Evolutionary conservation across 2,797 vertebrate genomes (phyloP), one percentile per base, ranked within the genome.

Genomic region (Menidia menidia): DNA sequence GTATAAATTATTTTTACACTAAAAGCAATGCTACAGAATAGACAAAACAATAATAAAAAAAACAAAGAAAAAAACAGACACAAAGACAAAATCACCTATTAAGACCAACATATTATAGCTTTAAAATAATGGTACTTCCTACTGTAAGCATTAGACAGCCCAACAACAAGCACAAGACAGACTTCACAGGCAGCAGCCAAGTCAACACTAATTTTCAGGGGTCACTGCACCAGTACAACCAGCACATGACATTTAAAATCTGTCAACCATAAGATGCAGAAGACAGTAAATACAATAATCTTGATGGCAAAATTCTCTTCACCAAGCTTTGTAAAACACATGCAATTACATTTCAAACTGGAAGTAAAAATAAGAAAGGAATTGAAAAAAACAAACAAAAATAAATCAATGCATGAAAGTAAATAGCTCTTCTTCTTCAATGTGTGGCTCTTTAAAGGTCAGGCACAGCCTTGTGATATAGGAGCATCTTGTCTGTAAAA

Each of bases 251-350:
- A n/a, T 60, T 48, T 58, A 32, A 60, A 73, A 50, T 61, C 43
- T 54, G 53, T 72, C 72, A 32, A 55, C 35, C 12, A 31, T 18
- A 43, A 31, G 7, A 87, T 74, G 75, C 54, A 76, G 63, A 66
- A 77, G 19, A 62, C 64, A 45, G 63, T 62, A 31, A 60, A 73
- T 68, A 69, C 13, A 82, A 6, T 70, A 64, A 50, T 74, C 50
- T 16, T 60, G 62, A 77, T 79, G 78, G 81, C 68, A 33, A 69
- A 77, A 63, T 56, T 79, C 71, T 67, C 52, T 44, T 50, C 16
- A 60, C 41, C 66, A 80, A 58, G 8, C 13, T 81, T 52, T 76
- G 59, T 68, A 63, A 83, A 83, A 71, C 83, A 68, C 87, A 91
- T 92, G 89, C 86, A 77, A 32, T 75, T 68, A 57, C 33, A 56